phyloP scores from a whole-genome alignment of 2,888 invertebrate species.

The Lepidochitona cinerea region DNA sequence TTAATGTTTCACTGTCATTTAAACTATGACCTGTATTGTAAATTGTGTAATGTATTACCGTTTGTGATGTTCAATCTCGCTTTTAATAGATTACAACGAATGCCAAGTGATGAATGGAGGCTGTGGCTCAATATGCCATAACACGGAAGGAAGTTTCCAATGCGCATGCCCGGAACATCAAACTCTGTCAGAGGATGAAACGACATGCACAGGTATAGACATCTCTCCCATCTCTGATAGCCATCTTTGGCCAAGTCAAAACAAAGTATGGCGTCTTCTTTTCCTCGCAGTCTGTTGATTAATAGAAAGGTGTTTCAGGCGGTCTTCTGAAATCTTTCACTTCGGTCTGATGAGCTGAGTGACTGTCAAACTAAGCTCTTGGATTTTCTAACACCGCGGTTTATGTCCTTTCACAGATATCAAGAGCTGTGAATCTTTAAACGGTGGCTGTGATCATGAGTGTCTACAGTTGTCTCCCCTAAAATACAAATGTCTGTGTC shows the following conservation, averaged over 20 bases:
- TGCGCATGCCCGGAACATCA: slow-evolving; percentile 5
- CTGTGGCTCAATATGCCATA: background rate
- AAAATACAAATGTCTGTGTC: slow-evolving; percentile 27
- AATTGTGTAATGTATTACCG: too few species aligned
- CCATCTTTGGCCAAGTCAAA: too few species aligned
- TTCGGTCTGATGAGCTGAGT: too few species aligned
- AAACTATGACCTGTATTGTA: too few species aligned
- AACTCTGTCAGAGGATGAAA: background rate
- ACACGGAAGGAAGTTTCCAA: background rate
- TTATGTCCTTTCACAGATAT: background rate
- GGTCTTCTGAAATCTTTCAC: too few species aligned
- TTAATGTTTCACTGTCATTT: too few species aligned
- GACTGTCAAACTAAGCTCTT: too few species aligned
- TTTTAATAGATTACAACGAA: slow-evolving; percentile 9
- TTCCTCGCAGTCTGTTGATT: too few species aligned
- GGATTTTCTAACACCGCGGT: background rate
- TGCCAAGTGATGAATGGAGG: background rate
- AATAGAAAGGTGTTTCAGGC: too few species aligned
- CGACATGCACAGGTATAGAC: background rate
- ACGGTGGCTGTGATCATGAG: slow-evolving; percentile 7
- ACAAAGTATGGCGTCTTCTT: too few species aligned
- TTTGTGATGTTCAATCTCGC: too few species aligned
- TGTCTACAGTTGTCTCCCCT: slow-evolving; percentile 11
- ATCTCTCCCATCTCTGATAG: too few species aligned
- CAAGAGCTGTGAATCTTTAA: background rate